Evolutionary conservation across 2,888 invertebrate species (phyloP).

Genomic region (Melolontha melolontha): DNA sequence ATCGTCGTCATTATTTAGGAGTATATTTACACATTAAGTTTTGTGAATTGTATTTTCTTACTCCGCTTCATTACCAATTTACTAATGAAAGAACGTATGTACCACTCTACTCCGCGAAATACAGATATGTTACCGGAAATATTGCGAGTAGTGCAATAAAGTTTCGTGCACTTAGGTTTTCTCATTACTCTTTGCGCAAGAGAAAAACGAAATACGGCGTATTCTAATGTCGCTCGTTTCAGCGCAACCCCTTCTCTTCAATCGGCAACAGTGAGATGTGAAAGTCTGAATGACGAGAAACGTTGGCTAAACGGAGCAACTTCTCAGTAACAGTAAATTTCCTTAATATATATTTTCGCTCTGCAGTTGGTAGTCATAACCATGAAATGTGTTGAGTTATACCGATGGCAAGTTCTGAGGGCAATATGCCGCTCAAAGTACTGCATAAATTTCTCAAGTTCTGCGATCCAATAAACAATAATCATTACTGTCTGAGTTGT

Average conservation of each 20-base stretch:
- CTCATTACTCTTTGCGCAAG: background rate
- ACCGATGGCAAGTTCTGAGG: slow-evolving; percentile 46
- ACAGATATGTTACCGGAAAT: background rate
- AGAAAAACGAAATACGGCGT: slow-evolving; percentile 11
- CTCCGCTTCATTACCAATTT: slow-evolving; percentile 17
- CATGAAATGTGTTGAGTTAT: slow-evolving; percentile 54
- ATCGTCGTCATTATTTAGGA: too few species aligned
- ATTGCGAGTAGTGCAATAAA: slow-evolving; percentile 22
- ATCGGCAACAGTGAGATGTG: slow-evolving; percentile 27
- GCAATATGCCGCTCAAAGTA: slow-evolving; percentile 54
- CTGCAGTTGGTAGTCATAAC: slow-evolving; percentile 49
- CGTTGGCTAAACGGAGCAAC: slow-evolving; percentile 19
- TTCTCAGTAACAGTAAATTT: slow-evolving; percentile 46
- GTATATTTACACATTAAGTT: too few species aligned
- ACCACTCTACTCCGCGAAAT: background rate
- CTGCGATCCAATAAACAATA: slow-evolving; percentile 64
- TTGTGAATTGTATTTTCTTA: too few species aligned
- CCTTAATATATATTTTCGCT: slow-evolving; percentile 47
- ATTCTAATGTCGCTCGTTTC: slow-evolving; percentile 25
- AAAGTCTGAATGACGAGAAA: slow-evolving; percentile 34
- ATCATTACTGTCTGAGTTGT: slow-evolving; percentile 63
- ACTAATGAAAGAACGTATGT: slow-evolving; percentile 12
- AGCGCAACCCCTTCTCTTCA: slow-evolving; percentile 33
- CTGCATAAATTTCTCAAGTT: slow-evolving; percentile 59
- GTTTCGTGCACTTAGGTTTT: slow-evolving; percentile 12